These are phyloP conservation scores for Chrysina gloriosa DNA, from an alignment of 2,888 invertebrate species.

Conservation along the genomic window DNA sequence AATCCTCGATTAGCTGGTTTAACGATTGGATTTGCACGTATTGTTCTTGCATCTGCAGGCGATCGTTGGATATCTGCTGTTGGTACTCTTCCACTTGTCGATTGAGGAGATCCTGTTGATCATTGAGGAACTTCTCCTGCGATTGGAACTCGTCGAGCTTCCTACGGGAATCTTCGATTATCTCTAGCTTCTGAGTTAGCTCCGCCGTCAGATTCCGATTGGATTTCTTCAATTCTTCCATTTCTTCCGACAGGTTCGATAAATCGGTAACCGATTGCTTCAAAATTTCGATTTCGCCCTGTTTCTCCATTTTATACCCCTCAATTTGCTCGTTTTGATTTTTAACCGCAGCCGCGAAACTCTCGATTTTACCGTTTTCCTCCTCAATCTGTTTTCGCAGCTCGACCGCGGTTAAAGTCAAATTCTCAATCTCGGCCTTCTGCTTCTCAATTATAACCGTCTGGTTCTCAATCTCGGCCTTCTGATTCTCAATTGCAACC, in stretches of 20 bases:
- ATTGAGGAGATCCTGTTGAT: slow-evolving; percentile 53
- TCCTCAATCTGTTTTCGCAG: slow-evolving; percentile 19
- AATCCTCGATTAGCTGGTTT: slow-evolving; percentile 48
- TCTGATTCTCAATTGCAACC: slow-evolving; percentile 53
- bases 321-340: neutral
- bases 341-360: neutral
- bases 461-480: no score
- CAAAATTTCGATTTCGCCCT: no score
- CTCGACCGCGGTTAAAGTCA: slow-evolving; percentile 2
- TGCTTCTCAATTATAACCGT: slow-evolving; percentile 50
- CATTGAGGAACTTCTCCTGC: slow-evolving; percentile 53
- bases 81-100: slow-evolving; percentile 50
- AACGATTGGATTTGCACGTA: slow-evolving; percentile 49
- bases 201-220: neutral
- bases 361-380: slow-evolving; percentile 11
- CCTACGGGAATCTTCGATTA: slow-evolving; percentile 23
- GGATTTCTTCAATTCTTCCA: slow-evolving; percentile 19
- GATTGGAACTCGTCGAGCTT: slow-evolving; percentile 34
- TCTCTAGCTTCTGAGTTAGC: slow-evolving; percentile 40
- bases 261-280: no score
- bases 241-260: no score
- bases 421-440: slow-evolving; percentile 33
- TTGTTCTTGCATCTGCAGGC: slow-evolving; percentile 49
- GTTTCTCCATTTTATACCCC: no score
- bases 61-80: slow-evolving; percentile 47